Conservation (phyloP, 2,888 invertebrate species). For the Ditula angustiorana region DNA sequence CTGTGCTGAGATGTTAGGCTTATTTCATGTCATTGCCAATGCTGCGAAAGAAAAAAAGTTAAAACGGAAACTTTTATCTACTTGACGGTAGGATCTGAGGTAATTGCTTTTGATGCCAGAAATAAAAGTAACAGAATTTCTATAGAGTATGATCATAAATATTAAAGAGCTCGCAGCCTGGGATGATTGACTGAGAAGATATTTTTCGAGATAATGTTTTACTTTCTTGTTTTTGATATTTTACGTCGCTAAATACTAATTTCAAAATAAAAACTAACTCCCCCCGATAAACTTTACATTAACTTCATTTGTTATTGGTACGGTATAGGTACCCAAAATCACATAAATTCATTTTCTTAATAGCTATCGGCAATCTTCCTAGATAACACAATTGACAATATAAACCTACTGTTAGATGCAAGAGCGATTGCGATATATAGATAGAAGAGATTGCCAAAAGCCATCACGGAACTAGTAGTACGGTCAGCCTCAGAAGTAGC, state of each 20-base stretch:
- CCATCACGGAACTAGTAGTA: too few species aligned
- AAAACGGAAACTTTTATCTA: constrained; percentile 42
- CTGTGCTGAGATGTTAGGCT: constrained; percentile 43
- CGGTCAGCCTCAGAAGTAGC: too few species aligned
- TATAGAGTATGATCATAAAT: constrained; percentile 25
- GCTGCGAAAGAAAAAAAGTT: constrained; percentile 43
- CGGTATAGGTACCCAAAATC: too few species aligned
- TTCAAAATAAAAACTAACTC: neutral
- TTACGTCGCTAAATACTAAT: neutral
- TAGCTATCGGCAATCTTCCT: too few species aligned
- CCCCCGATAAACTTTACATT: too few species aligned
- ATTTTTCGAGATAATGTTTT: neutral
- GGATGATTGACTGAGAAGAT: constrained; percentile 9
- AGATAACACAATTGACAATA: too few species aligned
- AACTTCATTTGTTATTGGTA: too few species aligned
- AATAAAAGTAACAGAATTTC: constrained; percentile 33
- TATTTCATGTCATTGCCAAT: constrained; percentile 45
- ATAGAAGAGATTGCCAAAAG: too few species aligned
- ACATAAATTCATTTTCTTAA: too few species aligned
- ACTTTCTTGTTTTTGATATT: neutral
- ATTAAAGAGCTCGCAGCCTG: constrained; percentile 8
- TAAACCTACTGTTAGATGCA: too few species aligned
- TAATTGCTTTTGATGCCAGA: constrained; percentile 36
- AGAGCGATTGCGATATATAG: too few species aligned
- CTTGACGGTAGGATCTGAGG: constrained; percentile 34